Evolutionary conservation across 2,888 invertebrate species (phyloP).

Genomic region (Rhamphomyia laevipes): DNA sequence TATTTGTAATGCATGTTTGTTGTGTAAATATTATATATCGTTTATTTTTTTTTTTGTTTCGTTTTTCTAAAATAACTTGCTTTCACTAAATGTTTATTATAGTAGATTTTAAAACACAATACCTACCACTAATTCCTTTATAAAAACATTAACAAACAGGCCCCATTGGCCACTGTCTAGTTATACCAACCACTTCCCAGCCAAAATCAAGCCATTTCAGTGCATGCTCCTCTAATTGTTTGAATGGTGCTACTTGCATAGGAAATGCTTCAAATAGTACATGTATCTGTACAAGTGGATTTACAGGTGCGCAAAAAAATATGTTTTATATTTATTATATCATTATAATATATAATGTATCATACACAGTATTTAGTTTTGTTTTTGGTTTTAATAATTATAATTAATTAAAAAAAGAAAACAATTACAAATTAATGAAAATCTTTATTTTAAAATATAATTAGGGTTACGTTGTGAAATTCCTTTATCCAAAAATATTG

Average conservation of each 20-base stretch:
- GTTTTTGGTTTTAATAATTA: too few species aligned
- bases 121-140: too few species aligned
- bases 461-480: conserved; percentile 35
- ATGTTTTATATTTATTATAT: conserved; percentile 4
- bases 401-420: too few species aligned
- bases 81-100: too few species aligned
- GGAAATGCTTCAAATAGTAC: conserved; percentile 51
- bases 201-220: conserved; percentile 34
- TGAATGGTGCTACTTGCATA: conserved; percentile 59
- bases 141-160: conserved; percentile 19
- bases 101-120: too few species aligned
- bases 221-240: conserved; percentile 46
- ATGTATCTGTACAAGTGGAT: conserved; percentile 61
- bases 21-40: too few species aligned
- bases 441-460: background rate
- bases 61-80: too few species aligned
- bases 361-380: too few species aligned
- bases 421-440: too few species aligned
- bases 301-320: conserved; percentile 42
- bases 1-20: too few species aligned
- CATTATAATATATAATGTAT: too few species aligned
- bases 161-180: conserved; percentile 37
- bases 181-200: conserved; percentile 23
- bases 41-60: too few species aligned
- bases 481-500: conserved; percentile 12